phyloP scores from a whole-genome alignment of 2,797 vertebrate species.

The Neosilurus mollespiculum region DNA sequence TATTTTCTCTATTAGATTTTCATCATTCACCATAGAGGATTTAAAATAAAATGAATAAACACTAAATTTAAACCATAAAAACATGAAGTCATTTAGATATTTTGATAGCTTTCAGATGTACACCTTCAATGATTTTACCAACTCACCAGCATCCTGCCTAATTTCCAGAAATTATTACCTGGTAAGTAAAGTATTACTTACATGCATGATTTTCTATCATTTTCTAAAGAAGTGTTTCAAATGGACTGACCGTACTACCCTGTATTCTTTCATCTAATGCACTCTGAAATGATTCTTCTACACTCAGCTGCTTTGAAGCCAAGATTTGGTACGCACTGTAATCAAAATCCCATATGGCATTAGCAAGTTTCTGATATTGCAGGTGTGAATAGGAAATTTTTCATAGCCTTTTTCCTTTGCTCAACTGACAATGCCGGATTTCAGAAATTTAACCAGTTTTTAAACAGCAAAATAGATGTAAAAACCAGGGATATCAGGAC shows the following conservation, averaged over 20 bases:
- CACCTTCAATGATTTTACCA: background rate
- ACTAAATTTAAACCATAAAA: background rate
- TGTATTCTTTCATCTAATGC: conserved; percentile 3
- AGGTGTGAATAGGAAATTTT: background rate
- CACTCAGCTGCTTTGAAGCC: background rate
- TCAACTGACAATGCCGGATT: background rate
- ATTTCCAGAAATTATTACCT: background rate
- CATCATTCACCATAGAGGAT: background rate
- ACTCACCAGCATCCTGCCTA: background rate
- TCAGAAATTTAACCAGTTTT: background rate
- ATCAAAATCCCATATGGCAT: background rate
- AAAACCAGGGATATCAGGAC: background rate
- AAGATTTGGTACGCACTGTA: background rate
- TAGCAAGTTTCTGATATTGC: background rate
- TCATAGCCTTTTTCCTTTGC: conserved; percentile 2
- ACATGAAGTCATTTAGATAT: background rate
- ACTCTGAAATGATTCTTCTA: background rate
- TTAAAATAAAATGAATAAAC: background rate
- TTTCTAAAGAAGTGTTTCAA: background rate
- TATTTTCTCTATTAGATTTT: background rate
- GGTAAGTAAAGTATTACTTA: background rate
- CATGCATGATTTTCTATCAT: background rate
- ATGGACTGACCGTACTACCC: background rate
- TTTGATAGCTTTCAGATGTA: background rate
- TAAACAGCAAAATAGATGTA: background rate